Percentiles rank a stretch among this genome's conserved stretches.
These are phyloP conservation scores for Hydrotaea cyrtoneurina DNA, from an alignment of 2,888 invertebrate species.

Conservation along the genomic window DNA sequence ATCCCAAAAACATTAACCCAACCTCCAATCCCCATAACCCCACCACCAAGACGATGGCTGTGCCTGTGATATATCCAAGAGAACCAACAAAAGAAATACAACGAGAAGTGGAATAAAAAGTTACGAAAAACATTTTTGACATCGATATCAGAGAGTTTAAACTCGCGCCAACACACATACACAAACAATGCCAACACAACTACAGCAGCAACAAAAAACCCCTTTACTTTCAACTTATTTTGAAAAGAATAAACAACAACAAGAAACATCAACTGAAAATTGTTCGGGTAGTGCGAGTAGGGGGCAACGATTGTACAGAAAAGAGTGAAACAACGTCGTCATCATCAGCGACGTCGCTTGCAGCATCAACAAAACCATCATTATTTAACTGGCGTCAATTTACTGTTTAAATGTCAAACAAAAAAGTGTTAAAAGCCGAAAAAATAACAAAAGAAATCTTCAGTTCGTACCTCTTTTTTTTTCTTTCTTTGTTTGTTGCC, in stretches of 20 bases:
- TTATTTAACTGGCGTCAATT: slow-evolving; percentile 79
- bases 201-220: background rate
- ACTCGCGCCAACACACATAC: slow-evolving; percentile 21
- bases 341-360: slow-evolving; percentile 24
- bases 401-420: slow-evolving; percentile 80
- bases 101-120: background rate
- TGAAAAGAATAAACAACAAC: background rate
- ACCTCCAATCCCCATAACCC: background rate
- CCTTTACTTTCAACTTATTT: slow-evolving; percentile 26
- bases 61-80: background rate
- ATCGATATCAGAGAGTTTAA: slow-evolving; percentile 42
- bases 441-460: slow-evolving; percentile 71
- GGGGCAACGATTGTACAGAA: background rate
- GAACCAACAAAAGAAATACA: background rate
- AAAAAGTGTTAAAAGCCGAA: slow-evolving; percentile 72
- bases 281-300: background rate
- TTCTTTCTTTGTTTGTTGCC: too few species aligned
- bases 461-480: too few species aligned
- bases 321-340: slow-evolving; percentile 29
- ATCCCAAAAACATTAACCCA: slow-evolving; percentile 39
- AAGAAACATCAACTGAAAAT: background rate
- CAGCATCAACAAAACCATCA: slow-evolving; percentile 68
- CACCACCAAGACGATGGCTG: background rate
- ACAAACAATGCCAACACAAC: background rate
- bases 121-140: slow-evolving; percentile 36